phyloP scores from a whole-genome alignment of 2,888 invertebrate species.

The Tridacna gigas region DNA sequence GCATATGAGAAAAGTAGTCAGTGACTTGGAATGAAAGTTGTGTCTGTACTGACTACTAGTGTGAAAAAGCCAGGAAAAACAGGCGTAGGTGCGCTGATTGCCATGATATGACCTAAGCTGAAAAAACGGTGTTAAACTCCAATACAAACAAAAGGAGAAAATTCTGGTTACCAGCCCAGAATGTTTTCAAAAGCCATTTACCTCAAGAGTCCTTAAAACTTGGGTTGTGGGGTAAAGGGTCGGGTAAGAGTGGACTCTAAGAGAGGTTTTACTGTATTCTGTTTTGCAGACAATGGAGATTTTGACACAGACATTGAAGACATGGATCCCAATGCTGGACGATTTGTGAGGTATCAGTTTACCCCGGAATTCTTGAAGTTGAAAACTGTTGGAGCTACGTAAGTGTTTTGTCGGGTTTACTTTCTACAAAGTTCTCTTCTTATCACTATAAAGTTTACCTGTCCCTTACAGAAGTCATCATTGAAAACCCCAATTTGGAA shows the following conservation, averaged over 20 bases:
- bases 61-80: no score
- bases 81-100: no score
- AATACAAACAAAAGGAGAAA: conserved; percentile 1
- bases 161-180: not conserved
- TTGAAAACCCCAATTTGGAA: no score
- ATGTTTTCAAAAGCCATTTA: not conserved
- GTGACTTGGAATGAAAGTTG: no score
- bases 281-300: conserved; percentile 74
- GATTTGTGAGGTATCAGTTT: conserved; percentile 99
- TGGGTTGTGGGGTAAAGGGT: not conserved
- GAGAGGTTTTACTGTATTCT: not conserved
- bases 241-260: not conserved
- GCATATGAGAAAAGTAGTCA: no score
- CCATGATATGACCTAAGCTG: no score
- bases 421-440: no score
- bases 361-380: conserved; percentile 98
- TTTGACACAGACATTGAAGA: conserved; percentile 78
- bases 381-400: conserved; percentile 99
- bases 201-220: not conserved
- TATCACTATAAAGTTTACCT: no score
- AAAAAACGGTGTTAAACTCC: not conserved
- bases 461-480: no score
- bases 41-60: no score
- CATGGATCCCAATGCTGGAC: conserved; percentile 90
- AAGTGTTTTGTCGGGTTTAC: conserved; percentile 86